Conservation (phyloP, 2,113 vertebrate species). For the Stigmatopora argus region DNA sequence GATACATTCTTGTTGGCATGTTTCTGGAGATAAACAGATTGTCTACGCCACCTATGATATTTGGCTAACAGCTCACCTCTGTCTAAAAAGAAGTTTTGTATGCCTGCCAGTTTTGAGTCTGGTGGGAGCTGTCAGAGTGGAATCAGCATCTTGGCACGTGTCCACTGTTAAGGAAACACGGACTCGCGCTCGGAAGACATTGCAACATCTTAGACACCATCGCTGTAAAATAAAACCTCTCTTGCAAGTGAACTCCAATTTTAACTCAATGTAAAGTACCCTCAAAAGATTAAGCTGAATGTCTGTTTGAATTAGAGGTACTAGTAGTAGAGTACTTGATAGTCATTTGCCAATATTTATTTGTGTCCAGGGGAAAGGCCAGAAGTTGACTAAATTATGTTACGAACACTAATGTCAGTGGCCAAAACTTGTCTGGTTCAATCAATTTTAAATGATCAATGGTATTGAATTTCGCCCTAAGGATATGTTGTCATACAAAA, state of each 20-base stretch:
- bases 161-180: constrained; percentile 25
- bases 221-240: background rate
- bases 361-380: background rate
- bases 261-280: background rate
- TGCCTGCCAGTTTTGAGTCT: constrained; percentile 35
- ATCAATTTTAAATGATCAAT: too few species aligned
- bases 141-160: constrained; percentile 25
- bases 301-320: background rate
- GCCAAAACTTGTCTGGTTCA: background rate
- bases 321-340: background rate
- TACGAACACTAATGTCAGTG: background rate
- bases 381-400: background rate
- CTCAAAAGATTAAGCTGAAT: background rate
- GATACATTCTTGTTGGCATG: constrained; percentile 13
- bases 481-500: too few species aligned
- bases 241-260: background rate
- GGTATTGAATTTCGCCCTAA: too few species aligned
- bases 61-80: constrained; percentile 14
- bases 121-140: constrained; percentile 26
- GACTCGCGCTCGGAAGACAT: constrained; percentile 8
- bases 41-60: constrained; percentile 21
- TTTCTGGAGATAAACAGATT: constrained; percentile 26
- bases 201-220: background rate
- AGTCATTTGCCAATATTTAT: background rate
- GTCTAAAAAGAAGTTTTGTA: constrained; percentile 4